These are phyloP conservation scores for Alaudala cheleensis DNA, from an alignment of 2,113 vertebrate genomes.

Conservation along the genomic window DNA sequence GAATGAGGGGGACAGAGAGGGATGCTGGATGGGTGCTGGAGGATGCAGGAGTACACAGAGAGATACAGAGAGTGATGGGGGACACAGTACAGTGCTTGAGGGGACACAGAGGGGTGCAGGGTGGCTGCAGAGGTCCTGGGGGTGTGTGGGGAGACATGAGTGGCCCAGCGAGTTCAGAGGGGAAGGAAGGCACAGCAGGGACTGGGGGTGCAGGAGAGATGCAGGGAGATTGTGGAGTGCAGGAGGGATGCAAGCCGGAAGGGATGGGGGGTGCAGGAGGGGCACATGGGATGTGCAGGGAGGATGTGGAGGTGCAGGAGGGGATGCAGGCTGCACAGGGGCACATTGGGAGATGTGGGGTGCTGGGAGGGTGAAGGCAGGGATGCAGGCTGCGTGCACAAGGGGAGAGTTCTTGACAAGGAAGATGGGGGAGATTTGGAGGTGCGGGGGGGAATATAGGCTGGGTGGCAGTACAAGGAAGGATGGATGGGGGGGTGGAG, in stretches of 20 bases:
- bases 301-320: neutral
- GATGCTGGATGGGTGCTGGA: neutral
- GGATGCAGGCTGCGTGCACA: neutral
- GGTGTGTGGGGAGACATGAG: neutral
- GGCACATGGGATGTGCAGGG: neutral
- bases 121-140: neutral
- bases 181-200: neutral
- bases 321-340: neutral
- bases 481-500: too few species aligned
- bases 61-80: neutral
- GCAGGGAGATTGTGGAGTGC: neutral
- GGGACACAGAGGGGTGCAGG: too few species aligned
- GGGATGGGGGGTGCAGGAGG: neutral
- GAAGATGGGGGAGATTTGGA: neutral
- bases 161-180: neutral
- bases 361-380: neutral
- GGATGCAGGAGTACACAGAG: too few species aligned
- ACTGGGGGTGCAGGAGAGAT: neutral
- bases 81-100: neutral
- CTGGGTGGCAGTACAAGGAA: neutral
- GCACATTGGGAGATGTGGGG: neutral
- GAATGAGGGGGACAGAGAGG: neutral
- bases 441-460: neutral
- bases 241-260: neutral
- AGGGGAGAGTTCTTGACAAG: neutral